Conservation (phyloP, 2,797 vertebrate species). For the Onychomys arenicola region DNA sequence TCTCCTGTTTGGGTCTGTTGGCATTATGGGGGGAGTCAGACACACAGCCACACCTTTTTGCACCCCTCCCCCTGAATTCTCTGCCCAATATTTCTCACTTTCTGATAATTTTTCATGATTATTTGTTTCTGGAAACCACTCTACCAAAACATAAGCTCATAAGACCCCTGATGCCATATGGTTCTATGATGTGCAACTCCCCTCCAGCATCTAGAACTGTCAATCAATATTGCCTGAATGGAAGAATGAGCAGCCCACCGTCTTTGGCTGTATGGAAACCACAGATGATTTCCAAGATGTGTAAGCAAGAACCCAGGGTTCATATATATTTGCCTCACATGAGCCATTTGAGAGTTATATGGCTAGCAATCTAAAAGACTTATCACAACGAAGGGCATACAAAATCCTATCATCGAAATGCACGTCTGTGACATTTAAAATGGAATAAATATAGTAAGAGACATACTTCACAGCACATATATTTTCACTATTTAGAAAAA, state of each 20-base stretch:
- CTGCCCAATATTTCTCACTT: neutral
- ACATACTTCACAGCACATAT: neutral
- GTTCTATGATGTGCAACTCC: neutral
- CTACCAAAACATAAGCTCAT: neutral
- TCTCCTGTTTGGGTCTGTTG: neutral
- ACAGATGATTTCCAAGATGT: neutral
- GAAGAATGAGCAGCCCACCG: neutral
- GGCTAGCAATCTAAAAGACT: neutral
- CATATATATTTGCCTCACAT: neutral
- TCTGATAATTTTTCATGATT: neutral
- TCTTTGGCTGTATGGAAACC: neutral
- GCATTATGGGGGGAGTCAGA: constrained; percentile 10
- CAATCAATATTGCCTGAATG: neutral
- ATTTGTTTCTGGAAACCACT: neutral
- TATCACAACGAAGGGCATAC: neutral
- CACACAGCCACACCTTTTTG: neutral
- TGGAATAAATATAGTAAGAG: neutral
- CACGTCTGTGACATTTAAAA: neutral
- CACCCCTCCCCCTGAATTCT: neutral
- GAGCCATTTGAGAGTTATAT: neutral
- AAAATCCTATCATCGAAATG: neutral
- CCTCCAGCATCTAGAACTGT: neutral
- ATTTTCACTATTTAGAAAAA: constrained; percentile 48
- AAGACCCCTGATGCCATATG: neutral
- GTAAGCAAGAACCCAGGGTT: neutral